phyloP scores from a whole-genome alignment of 2,888 invertebrate species.

The Spisula subtruncata region DNA sequence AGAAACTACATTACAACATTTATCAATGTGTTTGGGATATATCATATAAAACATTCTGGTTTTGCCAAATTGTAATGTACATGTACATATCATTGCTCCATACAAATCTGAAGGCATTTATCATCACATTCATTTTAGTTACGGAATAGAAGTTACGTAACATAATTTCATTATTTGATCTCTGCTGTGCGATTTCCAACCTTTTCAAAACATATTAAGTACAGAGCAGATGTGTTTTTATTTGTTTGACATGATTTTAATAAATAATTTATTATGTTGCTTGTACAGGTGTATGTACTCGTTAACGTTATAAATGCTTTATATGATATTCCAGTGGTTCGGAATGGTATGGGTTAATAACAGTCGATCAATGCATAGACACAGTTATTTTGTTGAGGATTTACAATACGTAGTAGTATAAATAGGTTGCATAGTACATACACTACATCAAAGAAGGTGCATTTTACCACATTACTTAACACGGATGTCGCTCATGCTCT shows the following conservation, averaged over 20 bases:
- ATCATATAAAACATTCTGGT: background rate
- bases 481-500: background rate
- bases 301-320: background rate
- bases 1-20: background rate
- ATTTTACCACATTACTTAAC: conserved; percentile 29
- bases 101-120: too few relatives aligned
- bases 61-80: background rate
- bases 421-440: background rate
- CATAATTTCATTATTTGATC: too few relatives aligned
- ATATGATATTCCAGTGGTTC: background rate
- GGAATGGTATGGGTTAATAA: background rate
- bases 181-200: too few relatives aligned
- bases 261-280: too few relatives aligned
- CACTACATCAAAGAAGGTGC: conserved; percentile 7
- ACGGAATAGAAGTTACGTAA: too few relatives aligned
- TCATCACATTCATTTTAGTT: too few relatives aligned
- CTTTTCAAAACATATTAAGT: too few relatives aligned
- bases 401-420: background rate
- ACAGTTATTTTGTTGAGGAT: background rate
- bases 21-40: background rate
- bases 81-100: too few relatives aligned
- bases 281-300: too few relatives aligned
- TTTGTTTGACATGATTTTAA: too few relatives aligned
- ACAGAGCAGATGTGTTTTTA: too few relatives aligned
- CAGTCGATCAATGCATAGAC: background rate